Evolutionary conservation across 2,888 invertebrate genomes (phyloP).

Genomic region (Uloborus plumipes): DNA sequence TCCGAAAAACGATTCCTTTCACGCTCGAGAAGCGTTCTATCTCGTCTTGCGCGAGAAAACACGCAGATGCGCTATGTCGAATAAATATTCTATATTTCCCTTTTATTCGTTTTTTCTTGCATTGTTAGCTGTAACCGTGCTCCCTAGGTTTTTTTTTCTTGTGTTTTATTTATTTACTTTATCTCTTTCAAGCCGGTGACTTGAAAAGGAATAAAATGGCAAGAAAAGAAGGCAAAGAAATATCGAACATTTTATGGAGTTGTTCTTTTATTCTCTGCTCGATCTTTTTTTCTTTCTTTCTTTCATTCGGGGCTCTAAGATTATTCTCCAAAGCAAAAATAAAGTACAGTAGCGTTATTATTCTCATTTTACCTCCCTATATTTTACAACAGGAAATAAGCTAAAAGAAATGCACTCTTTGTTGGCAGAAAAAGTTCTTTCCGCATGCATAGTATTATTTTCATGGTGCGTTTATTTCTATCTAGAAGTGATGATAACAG

Average conservation of each 20-base stretch:
- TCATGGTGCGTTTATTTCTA: too few relatives aligned
- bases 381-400: conserved; percentile 2
- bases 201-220: conserved; percentile 31
- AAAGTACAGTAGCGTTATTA: conserved; percentile 34
- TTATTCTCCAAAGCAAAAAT: neutral
- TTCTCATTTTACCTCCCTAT: conserved; percentile 5
- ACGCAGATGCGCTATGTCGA: conserved; percentile 40
- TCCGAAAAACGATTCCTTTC: conserved; percentile 48
- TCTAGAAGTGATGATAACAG: too few relatives aligned
- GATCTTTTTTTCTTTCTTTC: neutral
- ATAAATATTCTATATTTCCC: conserved; percentile 42
- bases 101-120: conserved; percentile 18
- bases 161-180: conserved; percentile 40
- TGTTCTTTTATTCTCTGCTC: conserved; percentile 12
- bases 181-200: conserved; percentile 31
- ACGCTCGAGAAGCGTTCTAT: conserved; percentile 30
- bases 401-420: neutral
- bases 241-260: conserved; percentile 31
- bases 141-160: conserved; percentile 10
- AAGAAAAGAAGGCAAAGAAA: conserved; percentile 1
- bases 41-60: conserved; percentile 45
- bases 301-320: neutral
- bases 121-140: conserved; percentile 34
- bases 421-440: neutral
- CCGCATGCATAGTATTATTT: too few relatives aligned